These are phyloP conservation scores for Umimayanthus chanpuru DNA, from an alignment of 92 coral and sea anemone genomes.

Conservation along the genomic window DNA sequence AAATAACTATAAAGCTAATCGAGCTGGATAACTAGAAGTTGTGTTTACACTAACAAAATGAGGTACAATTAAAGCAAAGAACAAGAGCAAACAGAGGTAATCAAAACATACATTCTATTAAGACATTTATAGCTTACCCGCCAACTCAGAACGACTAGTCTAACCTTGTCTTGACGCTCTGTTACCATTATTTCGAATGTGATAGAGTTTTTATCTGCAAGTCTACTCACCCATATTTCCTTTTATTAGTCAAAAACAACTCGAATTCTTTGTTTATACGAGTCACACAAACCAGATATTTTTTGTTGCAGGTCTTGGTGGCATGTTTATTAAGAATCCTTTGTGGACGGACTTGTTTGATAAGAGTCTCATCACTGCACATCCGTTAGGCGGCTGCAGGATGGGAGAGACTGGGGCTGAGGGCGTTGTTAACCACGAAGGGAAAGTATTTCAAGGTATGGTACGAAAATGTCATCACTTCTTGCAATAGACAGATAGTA, in stretches of 20 bases:
- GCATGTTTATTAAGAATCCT: conserved; percentile 65
- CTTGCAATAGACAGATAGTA: background rate
- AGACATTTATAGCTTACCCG: too few relatives aligned
- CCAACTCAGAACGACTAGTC: too few relatives aligned
- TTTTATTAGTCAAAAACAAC: background rate
- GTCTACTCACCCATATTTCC: background rate
- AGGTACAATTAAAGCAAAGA: too few relatives aligned
- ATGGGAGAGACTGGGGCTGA: conserved; percentile 61
- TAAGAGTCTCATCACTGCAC: conserved; percentile 55
- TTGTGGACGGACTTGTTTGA: conserved; percentile 52
- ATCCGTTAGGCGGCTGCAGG: conserved; percentile 68
- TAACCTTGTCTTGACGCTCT: too few relatives aligned
- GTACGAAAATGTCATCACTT: background rate
- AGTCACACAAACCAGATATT: background rate
- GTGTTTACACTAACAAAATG: too few relatives aligned
- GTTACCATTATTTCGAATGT: too few relatives aligned
- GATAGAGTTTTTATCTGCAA: too few relatives aligned
- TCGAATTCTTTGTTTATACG: background rate
- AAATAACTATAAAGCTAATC: too few relatives aligned
- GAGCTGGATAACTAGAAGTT: too few relatives aligned
- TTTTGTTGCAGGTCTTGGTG: conserved; percentile 26
- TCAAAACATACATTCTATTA: too few relatives aligned
- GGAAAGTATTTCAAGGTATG: conserved; percentile 70
- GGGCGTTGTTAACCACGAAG: conserved; percentile 64
- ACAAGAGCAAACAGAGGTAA: too few relatives aligned